A percentile compares a stretch with the other conserved stretches of the same genome.
phyloP scores from a whole-genome alignment of 1,140 invertebrate genomes.

The Hermetia illucens region DNA sequence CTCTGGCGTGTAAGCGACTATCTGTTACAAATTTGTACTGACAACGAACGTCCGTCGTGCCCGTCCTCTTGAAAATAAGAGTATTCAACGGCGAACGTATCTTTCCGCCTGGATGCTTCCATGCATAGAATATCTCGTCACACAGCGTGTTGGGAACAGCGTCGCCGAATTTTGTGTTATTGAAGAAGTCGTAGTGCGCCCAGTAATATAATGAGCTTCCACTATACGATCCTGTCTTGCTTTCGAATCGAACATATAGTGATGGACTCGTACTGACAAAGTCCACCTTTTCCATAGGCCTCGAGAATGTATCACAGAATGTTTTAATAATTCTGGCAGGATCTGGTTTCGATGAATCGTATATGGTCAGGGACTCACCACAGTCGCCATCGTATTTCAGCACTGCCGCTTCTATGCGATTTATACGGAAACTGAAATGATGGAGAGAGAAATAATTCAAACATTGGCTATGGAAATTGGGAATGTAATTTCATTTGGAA shows the following conservation, averaged over 20 bases:
- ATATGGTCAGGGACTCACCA: conserved; percentile 74
- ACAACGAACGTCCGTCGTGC: conserved; percentile 54
- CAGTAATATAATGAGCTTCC: conserved; percentile 79
- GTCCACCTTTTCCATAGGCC: conserved; percentile 81
- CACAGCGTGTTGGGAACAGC: conserved; percentile 63
- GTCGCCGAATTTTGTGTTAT: conserved; percentile 70
- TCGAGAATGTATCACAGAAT: conserved; percentile 83
- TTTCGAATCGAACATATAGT: conserved; percentile 75
- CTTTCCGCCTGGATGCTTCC: conserved; percentile 52
- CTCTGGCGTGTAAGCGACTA: conserved; percentile 58
- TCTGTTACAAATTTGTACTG: conserved; percentile 72
- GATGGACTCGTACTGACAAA: conserved; percentile 75
- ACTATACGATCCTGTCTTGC: conserved; percentile 80
- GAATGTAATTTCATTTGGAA: background rate
- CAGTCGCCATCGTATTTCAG: conserved; percentile 74
- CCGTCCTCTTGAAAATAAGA: conserved; percentile 63
- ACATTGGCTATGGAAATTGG: conserved; percentile 1
- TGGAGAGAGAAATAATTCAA: conserved; percentile 3
- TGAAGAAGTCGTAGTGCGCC: conserved; percentile 87
- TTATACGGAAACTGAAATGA: conserved; percentile 63
- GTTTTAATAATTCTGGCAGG: conserved; percentile 79
- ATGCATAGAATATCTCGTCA: conserved; percentile 71
- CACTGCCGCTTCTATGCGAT: conserved; percentile 75
- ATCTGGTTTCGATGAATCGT: conserved; percentile 71
- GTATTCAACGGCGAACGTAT: conserved; percentile 71